Conservation (phyloP, 1,140 invertebrate species). For the Pissodes strobi region DNA sequence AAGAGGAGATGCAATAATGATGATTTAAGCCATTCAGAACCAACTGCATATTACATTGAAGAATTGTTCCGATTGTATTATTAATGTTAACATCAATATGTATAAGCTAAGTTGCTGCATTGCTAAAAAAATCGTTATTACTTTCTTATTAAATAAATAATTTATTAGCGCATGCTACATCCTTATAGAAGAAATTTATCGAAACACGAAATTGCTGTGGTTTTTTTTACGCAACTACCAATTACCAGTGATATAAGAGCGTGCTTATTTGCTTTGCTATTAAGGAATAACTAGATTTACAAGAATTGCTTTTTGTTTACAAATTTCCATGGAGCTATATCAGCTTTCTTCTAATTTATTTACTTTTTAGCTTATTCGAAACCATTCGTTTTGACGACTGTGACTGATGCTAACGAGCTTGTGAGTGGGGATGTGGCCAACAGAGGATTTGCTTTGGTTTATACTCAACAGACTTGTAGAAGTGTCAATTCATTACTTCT, state of each 20-base stretch:
- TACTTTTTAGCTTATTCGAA: constrained; percentile 62
- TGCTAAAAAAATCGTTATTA: too few relatives aligned
- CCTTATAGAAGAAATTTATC: too few relatives aligned
- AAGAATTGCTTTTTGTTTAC: background rate
- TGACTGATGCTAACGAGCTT: constrained; percentile 62
- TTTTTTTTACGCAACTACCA: too few relatives aligned
- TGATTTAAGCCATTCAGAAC: too few relatives aligned
- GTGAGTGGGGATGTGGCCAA: constrained; percentile 65
- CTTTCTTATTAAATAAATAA: too few relatives aligned
- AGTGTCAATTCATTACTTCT: constrained; percentile 12
- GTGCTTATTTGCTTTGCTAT: background rate
- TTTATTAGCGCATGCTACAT: too few relatives aligned
- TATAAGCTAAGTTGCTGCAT: too few relatives aligned
- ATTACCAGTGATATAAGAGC: background rate
- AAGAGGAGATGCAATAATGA: too few relatives aligned
- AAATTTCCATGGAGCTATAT: background rate
- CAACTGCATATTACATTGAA: too few relatives aligned
- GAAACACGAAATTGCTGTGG: too few relatives aligned
- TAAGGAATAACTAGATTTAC: background rate
- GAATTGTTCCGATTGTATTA: too few relatives aligned
- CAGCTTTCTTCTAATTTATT: background rate
- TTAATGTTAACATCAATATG: too few relatives aligned
- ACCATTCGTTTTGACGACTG: constrained; percentile 74
- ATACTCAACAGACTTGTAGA: constrained; percentile 68
- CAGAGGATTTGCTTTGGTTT: constrained; percentile 72